Evolutionary conservation across 1,140 invertebrate species (phyloP).

Genomic region (Archivesica marissinica): DNA sequence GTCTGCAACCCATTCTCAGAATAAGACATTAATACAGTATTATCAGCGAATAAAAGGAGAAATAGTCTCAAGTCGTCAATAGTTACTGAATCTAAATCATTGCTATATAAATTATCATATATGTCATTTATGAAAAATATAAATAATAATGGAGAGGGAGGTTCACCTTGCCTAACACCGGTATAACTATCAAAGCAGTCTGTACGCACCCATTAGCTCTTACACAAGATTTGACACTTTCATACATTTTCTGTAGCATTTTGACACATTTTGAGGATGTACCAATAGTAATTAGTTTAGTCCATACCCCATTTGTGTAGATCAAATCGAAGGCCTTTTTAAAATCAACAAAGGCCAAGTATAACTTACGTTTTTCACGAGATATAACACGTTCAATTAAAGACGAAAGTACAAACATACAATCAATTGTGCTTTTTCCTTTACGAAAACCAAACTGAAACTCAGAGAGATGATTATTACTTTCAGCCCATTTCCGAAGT

Average conservation of each 20-base stretch:
- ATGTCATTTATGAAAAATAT: conserved; percentile 44
- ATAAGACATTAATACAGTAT: conserved; percentile 17
- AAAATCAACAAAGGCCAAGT: conserved; percentile 39
- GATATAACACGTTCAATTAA: conserved; percentile 9
- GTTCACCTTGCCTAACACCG: conserved; percentile 42
- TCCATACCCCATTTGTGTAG: neutral
- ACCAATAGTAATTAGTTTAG: conserved; percentile 19
- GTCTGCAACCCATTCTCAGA: neutral
- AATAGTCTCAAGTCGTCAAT: neutral
- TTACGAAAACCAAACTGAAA: conserved; percentile 40
- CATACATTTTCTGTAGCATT: conserved; percentile 35
- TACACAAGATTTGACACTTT: conserved; percentile 11
- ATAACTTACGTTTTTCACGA: conserved; percentile 13
- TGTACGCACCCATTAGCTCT: neutral
- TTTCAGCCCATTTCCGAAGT: conserved; percentile 3
- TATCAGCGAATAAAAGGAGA: neutral
- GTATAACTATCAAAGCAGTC: conserved; percentile 2
- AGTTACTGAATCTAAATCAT: neutral
- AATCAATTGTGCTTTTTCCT: conserved; percentile 8
- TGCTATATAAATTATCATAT: neutral
- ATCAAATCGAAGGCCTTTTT: conserved; percentile 23
- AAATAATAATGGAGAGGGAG: conserved; percentile 17
- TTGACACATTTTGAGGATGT: conserved; percentile 17
- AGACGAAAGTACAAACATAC: conserved; percentile 30
- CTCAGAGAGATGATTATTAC: conserved; percentile 13